These are phyloP conservation scores for Gavia stellata DNA, from an alignment of 2,113 vertebrate genomes.

Conservation along the genomic window DNA sequence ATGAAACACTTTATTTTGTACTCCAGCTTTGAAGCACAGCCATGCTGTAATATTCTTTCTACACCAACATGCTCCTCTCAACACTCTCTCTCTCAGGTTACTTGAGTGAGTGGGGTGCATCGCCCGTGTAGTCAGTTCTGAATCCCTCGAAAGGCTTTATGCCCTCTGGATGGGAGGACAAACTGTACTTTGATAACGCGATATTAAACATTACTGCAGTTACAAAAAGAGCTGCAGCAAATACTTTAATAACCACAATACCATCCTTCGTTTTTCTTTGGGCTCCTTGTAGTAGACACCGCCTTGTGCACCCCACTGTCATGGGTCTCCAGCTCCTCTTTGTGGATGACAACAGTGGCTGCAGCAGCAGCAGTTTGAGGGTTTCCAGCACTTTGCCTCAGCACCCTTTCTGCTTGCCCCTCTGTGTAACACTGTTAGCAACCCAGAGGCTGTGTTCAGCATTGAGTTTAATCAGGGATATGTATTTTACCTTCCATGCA, in stretches of 20 bases:
- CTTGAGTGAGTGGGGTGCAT: not conserved
- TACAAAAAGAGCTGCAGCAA: not conserved
- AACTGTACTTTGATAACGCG: not conserved
- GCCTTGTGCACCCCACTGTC: not conserved
- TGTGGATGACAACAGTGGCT: not conserved
- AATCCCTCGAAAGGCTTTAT: not conserved
- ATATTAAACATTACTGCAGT: not conserved
- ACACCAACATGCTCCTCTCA: not conserved
- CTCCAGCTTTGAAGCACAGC: not conserved
- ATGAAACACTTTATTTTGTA: not conserved
- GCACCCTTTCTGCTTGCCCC: not conserved
- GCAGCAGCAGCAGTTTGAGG: not conserved
- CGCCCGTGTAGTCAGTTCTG: not conserved
- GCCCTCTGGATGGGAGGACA: not conserved
- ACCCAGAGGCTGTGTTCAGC: not conserved
- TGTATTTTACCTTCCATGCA: not conserved
- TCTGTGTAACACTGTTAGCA: not conserved
- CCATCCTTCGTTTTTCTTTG: not conserved
- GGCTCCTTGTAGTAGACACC: not conserved
- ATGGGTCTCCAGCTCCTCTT: constrained; percentile 28
- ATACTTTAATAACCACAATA: not conserved
- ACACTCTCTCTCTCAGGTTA: not conserved
- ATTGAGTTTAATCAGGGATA: not conserved
- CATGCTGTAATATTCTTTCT: not conserved
- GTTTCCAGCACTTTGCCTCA: not conserved